These are phyloP conservation scores for Eilema griseolum DNA, from an alignment of 2,888 invertebrate genomes.

Conservation along the genomic window DNA sequence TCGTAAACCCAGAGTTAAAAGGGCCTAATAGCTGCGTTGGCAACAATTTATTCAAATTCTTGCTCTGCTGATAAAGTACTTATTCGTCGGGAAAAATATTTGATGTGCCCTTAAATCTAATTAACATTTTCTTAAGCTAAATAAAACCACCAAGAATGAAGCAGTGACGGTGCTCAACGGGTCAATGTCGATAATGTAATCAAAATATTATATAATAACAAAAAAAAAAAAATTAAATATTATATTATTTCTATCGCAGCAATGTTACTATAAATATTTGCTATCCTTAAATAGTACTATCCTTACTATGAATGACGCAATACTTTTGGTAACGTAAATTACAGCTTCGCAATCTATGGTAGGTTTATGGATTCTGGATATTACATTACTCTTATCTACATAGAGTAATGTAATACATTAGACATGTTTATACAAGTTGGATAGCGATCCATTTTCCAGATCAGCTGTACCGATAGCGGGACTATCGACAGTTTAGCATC, in stretches of 20 bases:
- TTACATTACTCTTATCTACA: too few species aligned
- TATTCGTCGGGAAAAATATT: constrained; percentile 56
- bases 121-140: constrained; percentile 47
- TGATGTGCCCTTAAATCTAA: constrained; percentile 53
- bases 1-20: constrained; percentile 72
- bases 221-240: constrained; percentile 22
- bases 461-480: background rate
- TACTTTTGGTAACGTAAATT: background rate
- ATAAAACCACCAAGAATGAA: background rate
- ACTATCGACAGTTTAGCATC: background rate
- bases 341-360: background rate
- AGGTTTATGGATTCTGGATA: too few species aligned
- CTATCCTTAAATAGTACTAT: too few species aligned
- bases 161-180: background rate
- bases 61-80: constrained; percentile 57
- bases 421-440: background rate
- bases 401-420: too few species aligned
- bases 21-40: constrained; percentile 69
- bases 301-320: background rate
- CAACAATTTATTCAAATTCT: constrained; percentile 73
- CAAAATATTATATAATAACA: constrained; percentile 25
- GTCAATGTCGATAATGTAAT: background rate
- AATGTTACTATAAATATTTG: background rate
- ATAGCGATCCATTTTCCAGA: background rate
- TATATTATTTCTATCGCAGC: background rate